A percentile compares a stretch with the other conserved stretches of the same genome.
phyloP scores from a whole-genome alignment of 2,888 invertebrate genomes.

The Laothoe populi region DNA sequence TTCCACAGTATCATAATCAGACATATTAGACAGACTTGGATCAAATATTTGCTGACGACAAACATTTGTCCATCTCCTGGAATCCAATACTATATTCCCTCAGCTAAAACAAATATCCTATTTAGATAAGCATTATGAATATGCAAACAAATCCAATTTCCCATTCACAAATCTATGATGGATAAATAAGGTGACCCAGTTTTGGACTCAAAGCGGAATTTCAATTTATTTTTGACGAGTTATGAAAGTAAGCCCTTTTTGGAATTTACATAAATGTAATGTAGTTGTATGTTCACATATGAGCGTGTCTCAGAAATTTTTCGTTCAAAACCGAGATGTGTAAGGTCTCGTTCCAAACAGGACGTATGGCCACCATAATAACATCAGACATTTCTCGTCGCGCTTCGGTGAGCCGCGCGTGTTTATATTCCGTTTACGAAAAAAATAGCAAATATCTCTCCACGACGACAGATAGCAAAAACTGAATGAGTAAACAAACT shows the following conservation, averaged over 20 bases:
- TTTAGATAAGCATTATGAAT: constrained; percentile 9
- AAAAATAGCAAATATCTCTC: constrained; percentile 16
- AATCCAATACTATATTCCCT: background rate
- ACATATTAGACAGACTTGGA: background rate
- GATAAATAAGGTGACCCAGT: background rate
- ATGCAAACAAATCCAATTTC: constrained; percentile 1
- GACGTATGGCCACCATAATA: background rate
- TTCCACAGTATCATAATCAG: too few species aligned
- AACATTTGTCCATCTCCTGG: background rate
- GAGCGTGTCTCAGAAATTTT: too few species aligned
- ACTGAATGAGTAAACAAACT: constrained; percentile 1
- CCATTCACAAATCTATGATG: constrained; percentile 9
- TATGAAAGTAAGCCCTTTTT: too few species aligned
- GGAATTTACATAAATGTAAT: too few species aligned
- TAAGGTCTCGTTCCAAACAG: too few species aligned
- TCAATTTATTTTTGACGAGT: background rate
- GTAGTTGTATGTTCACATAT: too few species aligned
- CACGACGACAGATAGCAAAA: constrained; percentile 1
- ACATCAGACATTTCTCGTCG: background rate
- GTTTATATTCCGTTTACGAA: constrained; percentile 16
- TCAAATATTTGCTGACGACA: background rate
- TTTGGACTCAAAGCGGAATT: background rate
- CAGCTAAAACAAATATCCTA: background rate
- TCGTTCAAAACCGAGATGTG: too few species aligned
- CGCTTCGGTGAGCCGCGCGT: constrained; percentile 3